Evolutionary conservation across 92 coral and sea anemone species (phyloP), one percentile per base, ranked within the genome.

Genomic region (Nematostella vectensis): DNA sequence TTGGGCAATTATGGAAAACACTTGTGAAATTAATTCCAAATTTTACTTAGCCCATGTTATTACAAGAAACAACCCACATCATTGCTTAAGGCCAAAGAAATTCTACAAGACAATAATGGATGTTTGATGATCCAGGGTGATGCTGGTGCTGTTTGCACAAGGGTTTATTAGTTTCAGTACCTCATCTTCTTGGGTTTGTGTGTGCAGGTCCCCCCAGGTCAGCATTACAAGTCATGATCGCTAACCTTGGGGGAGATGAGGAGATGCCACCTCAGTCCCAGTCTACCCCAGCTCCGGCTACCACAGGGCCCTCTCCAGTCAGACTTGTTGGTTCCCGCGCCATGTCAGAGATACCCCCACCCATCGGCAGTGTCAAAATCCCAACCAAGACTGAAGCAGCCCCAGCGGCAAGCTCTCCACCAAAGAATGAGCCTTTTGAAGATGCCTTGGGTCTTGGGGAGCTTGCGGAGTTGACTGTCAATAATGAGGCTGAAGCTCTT

Each of bases 401-500:
- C 17, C 69, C 67, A 25, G 52, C 79, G 23, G 55, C 66, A 26
- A 71, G 79, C 6, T 27, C 79, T 0, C 77, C 95, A 21, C 76
- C 69, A 11, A 53, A 84, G 25, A 83, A 82, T 22, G 98, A 81
- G 15, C 86, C 89, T 0, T 63, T 82, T 48, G 98, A 91, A 25
- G 80, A 66, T 63, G 63, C 80, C 1, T 67, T 91, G 11, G 98
- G 96, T 10, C 83, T 91, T 29, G 98, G 98, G 59, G 98, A 91
- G 65, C 74, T 91, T 20, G 98, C 98, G n/a, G 86, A 89, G 31
- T 63, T 91, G 19, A 91, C 98, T 13, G 96, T 91, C 1, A 74
- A 87, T 20, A 91, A 91, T 53, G 98, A 91, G 59, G 98, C 98
- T 0, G 98, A 91, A 58, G 86, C 98, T 9, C 78, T 91, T 12